Conservation (phyloP, 2,888 invertebrate species). For the Dione vanillae region DNA sequence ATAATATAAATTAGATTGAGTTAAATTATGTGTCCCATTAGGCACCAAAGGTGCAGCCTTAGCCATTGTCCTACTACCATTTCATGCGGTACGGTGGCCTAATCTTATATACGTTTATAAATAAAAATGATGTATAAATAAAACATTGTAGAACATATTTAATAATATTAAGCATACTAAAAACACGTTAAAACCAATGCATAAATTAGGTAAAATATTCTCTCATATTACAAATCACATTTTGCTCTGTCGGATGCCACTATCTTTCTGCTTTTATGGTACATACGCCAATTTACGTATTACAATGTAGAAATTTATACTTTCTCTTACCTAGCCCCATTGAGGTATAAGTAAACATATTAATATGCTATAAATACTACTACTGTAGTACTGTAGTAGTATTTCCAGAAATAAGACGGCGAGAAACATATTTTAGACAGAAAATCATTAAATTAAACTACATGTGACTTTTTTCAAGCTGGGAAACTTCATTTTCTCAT, state of each 20-base stretch:
- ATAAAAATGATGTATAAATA: not conserved
- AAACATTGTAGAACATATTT: not conserved
- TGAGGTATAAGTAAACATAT: not conserved
- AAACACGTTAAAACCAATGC: not conserved
- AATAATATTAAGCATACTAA: constrained; percentile 6
- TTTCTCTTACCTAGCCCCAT: not conserved
- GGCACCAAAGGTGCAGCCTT: too few relatives aligned
- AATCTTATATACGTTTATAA: not conserved
- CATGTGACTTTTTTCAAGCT: too few relatives aligned
- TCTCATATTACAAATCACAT: constrained; percentile 27
- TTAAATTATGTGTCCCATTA: too few relatives aligned
- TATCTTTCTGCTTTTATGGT: constrained; percentile 15
- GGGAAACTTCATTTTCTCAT: too few relatives aligned
- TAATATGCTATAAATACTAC: not conserved
- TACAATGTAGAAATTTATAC: constrained; percentile 7
- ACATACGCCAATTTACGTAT: constrained; percentile 26
- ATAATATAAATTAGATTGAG: too few relatives aligned
- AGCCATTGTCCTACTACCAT: not conserved
- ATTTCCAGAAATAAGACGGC: constrained; percentile 31
- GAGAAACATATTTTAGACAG: constrained; percentile 51
- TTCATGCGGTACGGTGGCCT: not conserved
- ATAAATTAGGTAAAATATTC: constrained; percentile 14
- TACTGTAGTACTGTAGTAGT: too few relatives aligned
- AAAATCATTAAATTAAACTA: too few relatives aligned
- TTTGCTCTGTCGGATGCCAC: constrained; percentile 24